Evolutionary conservation across 2,888 invertebrate genomes (phyloP), one percentile per base, ranked within the genome.

Genomic region (Drosophila eohydei): DNA sequence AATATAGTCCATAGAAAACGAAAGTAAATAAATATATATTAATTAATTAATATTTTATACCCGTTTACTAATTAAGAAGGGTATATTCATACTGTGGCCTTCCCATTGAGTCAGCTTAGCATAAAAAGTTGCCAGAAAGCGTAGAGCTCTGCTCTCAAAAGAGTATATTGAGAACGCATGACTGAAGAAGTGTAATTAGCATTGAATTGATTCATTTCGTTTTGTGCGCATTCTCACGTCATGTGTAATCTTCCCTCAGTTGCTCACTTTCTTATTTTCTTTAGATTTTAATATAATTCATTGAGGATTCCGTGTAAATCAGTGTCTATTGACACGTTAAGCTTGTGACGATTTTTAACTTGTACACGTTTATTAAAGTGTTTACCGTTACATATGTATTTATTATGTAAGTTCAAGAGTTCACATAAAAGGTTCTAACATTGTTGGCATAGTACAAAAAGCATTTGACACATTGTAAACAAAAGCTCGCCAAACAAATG

Each of bases 191-290:
- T 14, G 16, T 36, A 43, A 50, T 55, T 56, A 41, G 46, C 56
- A 59, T 43, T 12, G 14, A 62, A 36, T 16, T 57, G 14, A 30
- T 26, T 12, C 28, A 36, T 63, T 59, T 51, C 26, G n/a, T 9
- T 36, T 54, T 62, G n/a, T 44, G 50, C 34, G 40, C 28, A 60
- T 44, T 75, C 38, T 36, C 38, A 16, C 11, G 36, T 46, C 59
- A 66, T 66, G 58, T 61, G 74, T 55, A 66, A 62, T 63, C 59
- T 48, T 28, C 41, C 6, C n/a, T n/a, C 41, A 28, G 9, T 16
- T 26, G 26, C 14, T 8, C 34, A 38, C 36, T 62, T 46, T 59
- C 34, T 9, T 5, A 8, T 44, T 21, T 30, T 3, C 16, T 34
- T 14, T 32, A 4, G 21, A 36, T 40, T 44, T 5, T 41, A 30